Evolutionary conservation across 1,140 invertebrate genomes (phyloP).

Genomic region (Heliconius melpomene): DNA sequence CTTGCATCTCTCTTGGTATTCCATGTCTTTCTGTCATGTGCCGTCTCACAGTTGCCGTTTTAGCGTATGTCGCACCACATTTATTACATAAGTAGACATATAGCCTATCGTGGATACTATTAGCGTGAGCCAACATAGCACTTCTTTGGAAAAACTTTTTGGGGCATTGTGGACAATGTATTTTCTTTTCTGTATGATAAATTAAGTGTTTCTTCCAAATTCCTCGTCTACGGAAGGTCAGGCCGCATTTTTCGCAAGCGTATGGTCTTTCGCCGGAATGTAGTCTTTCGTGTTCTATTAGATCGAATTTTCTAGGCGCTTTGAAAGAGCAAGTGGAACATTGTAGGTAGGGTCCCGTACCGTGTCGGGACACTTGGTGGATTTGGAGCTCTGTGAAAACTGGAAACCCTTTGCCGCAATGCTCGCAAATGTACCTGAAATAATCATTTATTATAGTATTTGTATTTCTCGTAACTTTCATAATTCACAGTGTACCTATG

Average conservation of each 20-base stretch:
- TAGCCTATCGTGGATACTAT: constrained; percentile 63
- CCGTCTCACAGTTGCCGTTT: constrained; percentile 56
- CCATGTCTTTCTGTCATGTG: constrained; percentile 67
- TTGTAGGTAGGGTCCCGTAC: constrained; percentile 55
- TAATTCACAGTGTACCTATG: too few species aligned
- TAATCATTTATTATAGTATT: background rate
- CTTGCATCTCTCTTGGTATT: constrained; percentile 64
- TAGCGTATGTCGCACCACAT: constrained; percentile 65
- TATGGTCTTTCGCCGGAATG: constrained; percentile 70
- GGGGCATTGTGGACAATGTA: constrained; percentile 64
- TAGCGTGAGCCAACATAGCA: constrained; percentile 63
- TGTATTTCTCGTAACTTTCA: too few species aligned
- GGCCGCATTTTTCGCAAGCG: constrained; percentile 68
- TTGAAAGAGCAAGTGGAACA: constrained; percentile 66
- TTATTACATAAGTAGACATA: constrained; percentile 65
- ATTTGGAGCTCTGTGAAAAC: constrained; percentile 49
- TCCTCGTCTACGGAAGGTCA: constrained; percentile 64
- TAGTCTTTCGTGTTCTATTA: constrained; percentile 65
- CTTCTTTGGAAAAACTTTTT: constrained; percentile 56
- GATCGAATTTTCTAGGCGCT: constrained; percentile 55
- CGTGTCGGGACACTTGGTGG: constrained; percentile 58
- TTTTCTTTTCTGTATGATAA: constrained; percentile 61
- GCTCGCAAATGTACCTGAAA: constrained; percentile 62
- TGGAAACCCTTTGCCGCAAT: constrained; percentile 66
- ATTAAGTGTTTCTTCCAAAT: constrained; percentile 68